Evolutionary conservation across 2,888 invertebrate species (phyloP).

Genomic region (Chrysolina oricalcia): DNA sequence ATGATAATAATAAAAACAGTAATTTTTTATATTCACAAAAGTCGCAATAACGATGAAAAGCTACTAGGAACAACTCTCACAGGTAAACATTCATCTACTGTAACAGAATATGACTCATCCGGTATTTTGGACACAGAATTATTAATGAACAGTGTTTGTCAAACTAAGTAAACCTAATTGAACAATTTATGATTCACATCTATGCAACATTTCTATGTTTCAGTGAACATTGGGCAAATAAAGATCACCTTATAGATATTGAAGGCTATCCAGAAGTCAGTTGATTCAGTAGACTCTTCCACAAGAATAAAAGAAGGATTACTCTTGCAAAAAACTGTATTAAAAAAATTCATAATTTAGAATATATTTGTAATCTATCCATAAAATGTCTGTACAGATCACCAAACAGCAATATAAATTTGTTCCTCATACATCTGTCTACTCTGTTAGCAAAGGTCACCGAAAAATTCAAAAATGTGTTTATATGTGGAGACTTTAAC

Average conservation of each 20-base stretch:
- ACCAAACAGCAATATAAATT: conserved; percentile 27
- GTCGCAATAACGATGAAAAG: no score
- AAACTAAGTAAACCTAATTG: conserved; percentile 10
- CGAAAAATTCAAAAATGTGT: conserved; percentile 24
- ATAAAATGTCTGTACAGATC: conserved; percentile 20
- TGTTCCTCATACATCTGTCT: conserved; percentile 21
- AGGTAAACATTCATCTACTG: conserved; percentile 9
- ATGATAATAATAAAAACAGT: no score
- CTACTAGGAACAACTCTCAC: conserved; percentile 8
- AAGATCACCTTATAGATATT: conserved; percentile 28
- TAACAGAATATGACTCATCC: not conserved
- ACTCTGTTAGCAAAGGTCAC: conserved; percentile 23
- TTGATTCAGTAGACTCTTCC: no score
- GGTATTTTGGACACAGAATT: conserved; percentile 7
- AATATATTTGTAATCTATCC: no score
- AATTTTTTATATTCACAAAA: no score
- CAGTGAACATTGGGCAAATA: conserved; percentile 26
- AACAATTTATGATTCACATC: conserved; percentile 22
- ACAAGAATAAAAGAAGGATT: no score
- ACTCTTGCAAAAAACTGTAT: no score
- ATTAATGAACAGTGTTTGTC: conserved; percentile 29
- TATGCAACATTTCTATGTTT: conserved; percentile 18
- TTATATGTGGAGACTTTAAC: no score
- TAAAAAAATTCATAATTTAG: no score
- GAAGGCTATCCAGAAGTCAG: conserved; percentile 22